Conservation (phyloP, 2,113 vertebrate genomes). For the Trichechus manatus region DNA sequence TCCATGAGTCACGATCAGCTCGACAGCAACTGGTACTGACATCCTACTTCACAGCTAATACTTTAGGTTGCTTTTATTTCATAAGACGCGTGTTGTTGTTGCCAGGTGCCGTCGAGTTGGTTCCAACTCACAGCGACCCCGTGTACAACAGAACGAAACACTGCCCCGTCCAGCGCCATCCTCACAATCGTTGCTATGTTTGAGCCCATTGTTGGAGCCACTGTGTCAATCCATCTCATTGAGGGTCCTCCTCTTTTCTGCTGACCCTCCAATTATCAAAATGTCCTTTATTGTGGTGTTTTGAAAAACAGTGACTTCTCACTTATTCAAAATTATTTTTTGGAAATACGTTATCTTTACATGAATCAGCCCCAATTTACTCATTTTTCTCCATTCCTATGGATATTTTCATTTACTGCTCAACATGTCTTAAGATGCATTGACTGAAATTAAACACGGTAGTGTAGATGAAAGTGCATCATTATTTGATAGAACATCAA, state of each 20-base stretch:
- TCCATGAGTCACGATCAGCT: not conserved
- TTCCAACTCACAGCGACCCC: too few species aligned
- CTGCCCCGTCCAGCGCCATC: too few species aligned
- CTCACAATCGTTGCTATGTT: too few species aligned
- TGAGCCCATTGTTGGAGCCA: too few species aligned
- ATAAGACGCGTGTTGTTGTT: not conserved
- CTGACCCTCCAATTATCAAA: constrained; percentile 37
- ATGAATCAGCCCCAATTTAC: constrained; percentile 2
- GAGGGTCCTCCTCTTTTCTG: too few species aligned
- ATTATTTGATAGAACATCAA: constrained; percentile 75
- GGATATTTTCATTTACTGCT: constrained; percentile 59
- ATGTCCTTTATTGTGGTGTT: constrained; percentile 25
- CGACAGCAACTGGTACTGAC: not conserved
- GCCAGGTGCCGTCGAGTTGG: too few species aligned
- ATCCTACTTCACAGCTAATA: not conserved
- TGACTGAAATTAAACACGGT: constrained; percentile 65
- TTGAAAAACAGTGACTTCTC: constrained; percentile 1
- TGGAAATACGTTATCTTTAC: constrained; percentile 46
- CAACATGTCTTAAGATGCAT: constrained; percentile 45
- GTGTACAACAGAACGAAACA: not conserved
- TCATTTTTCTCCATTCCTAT: constrained; percentile 21
- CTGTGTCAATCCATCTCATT: too few species aligned
- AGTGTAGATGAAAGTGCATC: constrained; percentile 61
- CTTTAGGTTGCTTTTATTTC: constrained; percentile 17
- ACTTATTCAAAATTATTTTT: constrained; percentile 56